phyloP scores from a whole-genome alignment of 2,797 vertebrate species.

The Notoglanidium macrostoma region DNA sequence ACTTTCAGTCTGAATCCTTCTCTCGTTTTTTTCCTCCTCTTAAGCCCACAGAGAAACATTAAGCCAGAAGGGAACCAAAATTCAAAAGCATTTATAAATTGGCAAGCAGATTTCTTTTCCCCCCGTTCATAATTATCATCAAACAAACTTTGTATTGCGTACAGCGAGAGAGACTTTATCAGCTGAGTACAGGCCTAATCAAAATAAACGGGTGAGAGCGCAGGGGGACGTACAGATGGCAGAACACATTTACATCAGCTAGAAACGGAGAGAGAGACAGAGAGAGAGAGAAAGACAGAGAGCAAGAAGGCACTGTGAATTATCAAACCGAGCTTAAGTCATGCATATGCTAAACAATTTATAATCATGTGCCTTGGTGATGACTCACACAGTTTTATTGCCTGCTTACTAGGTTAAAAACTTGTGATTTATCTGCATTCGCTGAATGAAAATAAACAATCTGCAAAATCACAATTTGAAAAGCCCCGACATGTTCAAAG shows the following conservation, averaged over 20 bases:
- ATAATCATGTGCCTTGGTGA: neutral
- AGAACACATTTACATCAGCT: constrained; percentile 26
- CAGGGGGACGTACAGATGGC: neutral
- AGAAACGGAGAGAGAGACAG: neutral
- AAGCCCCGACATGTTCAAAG: neutral
- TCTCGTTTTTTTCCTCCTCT: neutral
- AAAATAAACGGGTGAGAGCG: constrained; percentile 16
- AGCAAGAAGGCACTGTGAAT: neutral
- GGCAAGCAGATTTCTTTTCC: constrained; percentile 1
- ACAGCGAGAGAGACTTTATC: constrained; percentile 30
- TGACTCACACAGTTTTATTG: neutral
- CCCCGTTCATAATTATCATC: constrained; percentile 25
- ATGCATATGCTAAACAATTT: neutral
- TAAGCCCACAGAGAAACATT: constrained; percentile 4
- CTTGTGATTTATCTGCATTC: neutral
- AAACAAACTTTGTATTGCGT: constrained; percentile 22
- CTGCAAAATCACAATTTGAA: neutral
- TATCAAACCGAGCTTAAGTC: neutral
- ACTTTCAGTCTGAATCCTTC: neutral
- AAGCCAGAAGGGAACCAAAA: constrained; percentile 3
- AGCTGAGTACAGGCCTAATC: constrained; percentile 9
- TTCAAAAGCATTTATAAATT: constrained; percentile 27
- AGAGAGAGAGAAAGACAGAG: neutral
- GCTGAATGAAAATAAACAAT: neutral
- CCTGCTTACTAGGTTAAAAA: neutral